phyloP scores from a whole-genome alignment of 2,797 vertebrate species.

The Poecilia picta region DNA sequence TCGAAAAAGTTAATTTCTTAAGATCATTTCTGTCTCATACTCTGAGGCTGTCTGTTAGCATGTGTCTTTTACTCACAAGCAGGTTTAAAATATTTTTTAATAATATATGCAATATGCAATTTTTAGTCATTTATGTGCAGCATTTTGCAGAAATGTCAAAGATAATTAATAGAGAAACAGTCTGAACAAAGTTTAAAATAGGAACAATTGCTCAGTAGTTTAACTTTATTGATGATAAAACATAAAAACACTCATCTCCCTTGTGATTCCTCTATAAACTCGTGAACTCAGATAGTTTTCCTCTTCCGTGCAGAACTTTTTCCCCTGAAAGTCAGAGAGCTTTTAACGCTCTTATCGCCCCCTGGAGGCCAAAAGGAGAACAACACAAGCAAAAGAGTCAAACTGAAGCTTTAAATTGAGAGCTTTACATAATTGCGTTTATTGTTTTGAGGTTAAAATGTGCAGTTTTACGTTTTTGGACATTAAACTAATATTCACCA shows the following conservation, averaged over 20 bases:
- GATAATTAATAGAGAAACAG: background rate
- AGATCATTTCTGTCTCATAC: too few relatives aligned
- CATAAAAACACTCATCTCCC: background rate
- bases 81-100: background rate
- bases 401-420: background rate
- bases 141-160: too few relatives aligned
- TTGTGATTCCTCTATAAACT: background rate
- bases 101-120: background rate
- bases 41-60: background rate
- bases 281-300: background rate
- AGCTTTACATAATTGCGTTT: background rate
- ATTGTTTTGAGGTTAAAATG: background rate
- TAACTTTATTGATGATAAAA: background rate
- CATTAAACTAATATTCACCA: background rate
- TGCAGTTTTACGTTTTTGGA: background rate
- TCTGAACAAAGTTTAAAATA: background rate
- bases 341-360: constrained; percentile 56
- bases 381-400: background rate
- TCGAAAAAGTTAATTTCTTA: background rate
- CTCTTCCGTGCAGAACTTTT: constrained; percentile 2
- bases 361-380: constrained; percentile 48
- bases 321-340: constrained; percentile 25
- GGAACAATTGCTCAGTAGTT: background rate
- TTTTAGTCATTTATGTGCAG: background rate
- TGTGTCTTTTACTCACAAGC: background rate